Percentiles rank a stretch among this genome's conserved stretches.
Conservation (phyloP, 2,113 vertebrate genomes). For the Pao palembangensis region DNA sequence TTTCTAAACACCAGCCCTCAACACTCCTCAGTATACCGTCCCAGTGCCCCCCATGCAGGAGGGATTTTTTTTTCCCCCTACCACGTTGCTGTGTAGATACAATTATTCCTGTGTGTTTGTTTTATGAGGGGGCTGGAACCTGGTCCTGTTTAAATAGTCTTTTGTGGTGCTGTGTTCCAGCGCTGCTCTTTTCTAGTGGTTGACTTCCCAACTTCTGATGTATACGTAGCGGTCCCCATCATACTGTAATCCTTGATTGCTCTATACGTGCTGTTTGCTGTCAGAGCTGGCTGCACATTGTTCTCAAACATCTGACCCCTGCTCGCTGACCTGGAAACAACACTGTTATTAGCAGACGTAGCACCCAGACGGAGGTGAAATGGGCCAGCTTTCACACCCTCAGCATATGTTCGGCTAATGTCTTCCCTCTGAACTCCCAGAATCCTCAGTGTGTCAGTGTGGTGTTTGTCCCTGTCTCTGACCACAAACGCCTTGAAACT, state of each 20-base stretch:
- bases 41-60: slow-evolving; percentile 54
- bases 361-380: slow-evolving; percentile 44
- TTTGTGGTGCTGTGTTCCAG: slow-evolving; percentile 16
- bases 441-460: slow-evolving; percentile 15
- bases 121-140: slow-evolving; percentile 67
- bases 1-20: slow-evolving; percentile 54
- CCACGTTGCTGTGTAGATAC: slow-evolving; percentile 66
- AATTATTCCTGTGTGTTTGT: slow-evolving; percentile 69
- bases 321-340: slow-evolving; percentile 31
- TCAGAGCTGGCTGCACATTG: neutral
- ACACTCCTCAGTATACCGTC: slow-evolving; percentile 41
- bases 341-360: slow-evolving; percentile 21
- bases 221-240: no score
- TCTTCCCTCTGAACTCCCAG: slow-evolving; percentile 9
- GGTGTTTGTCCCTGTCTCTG: neutral
- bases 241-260: no score
- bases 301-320: slow-evolving; percentile 1
- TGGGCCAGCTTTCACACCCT: slow-evolving; percentile 15
- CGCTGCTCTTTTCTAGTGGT: slow-evolving; percentile 36
- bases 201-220: slow-evolving; percentile 35
- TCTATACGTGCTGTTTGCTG: slow-evolving; percentile 15
- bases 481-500: no score
- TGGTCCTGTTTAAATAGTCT: slow-evolving; percentile 63
- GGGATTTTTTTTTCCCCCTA: neutral
- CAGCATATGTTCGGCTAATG: no score